Evolutionary conservation across 2,888 invertebrate genomes (phyloP).

Genomic region (Hyposoter dolosus): DNA sequence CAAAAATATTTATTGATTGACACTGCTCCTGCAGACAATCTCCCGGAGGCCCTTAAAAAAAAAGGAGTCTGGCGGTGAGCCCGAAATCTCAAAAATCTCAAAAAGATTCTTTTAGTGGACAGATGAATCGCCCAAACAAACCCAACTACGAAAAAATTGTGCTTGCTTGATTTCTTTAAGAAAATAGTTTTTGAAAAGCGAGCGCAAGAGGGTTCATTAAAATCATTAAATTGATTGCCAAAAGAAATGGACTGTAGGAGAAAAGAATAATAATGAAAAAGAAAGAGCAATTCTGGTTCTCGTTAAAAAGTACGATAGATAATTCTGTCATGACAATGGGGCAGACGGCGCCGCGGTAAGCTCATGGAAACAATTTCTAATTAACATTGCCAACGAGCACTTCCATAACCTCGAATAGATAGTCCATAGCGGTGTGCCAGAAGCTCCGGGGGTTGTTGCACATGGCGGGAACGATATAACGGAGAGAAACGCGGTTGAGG

Average conservation of each 20-base stretch:
- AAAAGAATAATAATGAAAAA: background rate
- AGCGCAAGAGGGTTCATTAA: background rate
- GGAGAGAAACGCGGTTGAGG: slow-evolving; percentile 11
- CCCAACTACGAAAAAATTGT: background rate
- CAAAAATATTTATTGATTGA: too few relatives aligned
- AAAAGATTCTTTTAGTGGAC: too few relatives aligned
- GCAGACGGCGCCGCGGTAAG: slow-evolving; percentile 53
- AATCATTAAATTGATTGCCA: background rate
- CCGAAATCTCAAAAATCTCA: too few relatives aligned
- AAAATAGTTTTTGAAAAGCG: background rate
- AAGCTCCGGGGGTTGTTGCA: slow-evolving; percentile 49
- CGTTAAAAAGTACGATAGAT: slow-evolving; percentile 1
- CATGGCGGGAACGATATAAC: slow-evolving; percentile 53
- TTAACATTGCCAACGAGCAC: slow-evolving; percentile 63
- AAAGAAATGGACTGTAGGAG: background rate
- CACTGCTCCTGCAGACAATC: too few relatives aligned
- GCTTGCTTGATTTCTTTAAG: background rate
- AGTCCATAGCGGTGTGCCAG: slow-evolving; percentile 39
- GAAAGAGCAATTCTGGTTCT: slow-evolving; percentile 4
- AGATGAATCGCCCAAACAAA: too few relatives aligned
- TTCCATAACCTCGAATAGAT: slow-evolving; percentile 61
- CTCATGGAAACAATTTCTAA: slow-evolving; percentile 65
- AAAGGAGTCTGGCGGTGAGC: too few relatives aligned
- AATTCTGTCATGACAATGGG: slow-evolving; percentile 11
- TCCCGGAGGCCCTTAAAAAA: too few relatives aligned